Evolutionary conservation across 2,113 vertebrate genomes (phyloP).

Genomic region (Gavia stellata): DNA sequence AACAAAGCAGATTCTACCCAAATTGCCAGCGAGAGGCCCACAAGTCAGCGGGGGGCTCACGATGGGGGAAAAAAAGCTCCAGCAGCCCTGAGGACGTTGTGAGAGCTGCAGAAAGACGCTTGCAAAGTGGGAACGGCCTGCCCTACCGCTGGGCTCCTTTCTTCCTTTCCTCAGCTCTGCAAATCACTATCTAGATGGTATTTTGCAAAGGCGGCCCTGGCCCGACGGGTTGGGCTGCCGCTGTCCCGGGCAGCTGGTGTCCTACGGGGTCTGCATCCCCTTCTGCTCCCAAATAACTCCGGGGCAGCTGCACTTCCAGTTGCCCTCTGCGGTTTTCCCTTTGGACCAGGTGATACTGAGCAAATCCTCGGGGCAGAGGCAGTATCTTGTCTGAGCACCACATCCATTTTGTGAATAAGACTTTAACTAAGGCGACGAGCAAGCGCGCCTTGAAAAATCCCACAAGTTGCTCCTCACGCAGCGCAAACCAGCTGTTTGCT

Average conservation of each 20-base stretch:
- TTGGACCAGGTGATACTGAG: fast-evolving
- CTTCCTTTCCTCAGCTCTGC: neutral
- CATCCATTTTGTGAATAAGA: neutral
- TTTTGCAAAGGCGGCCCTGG: neutral
- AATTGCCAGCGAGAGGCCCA: conserved; percentile 33
- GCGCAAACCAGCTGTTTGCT: neutral
- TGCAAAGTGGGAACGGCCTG: neutral
- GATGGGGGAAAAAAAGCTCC: neutral
- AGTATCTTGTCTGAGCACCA: fast-evolving
- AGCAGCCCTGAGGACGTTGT: neutral
- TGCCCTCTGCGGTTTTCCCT: neutral
- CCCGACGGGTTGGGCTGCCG: neutral
- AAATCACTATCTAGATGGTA: neutral
- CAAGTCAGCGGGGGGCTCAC: neutral
- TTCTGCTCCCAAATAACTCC: fast-evolving
- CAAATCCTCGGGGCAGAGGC: neutral
- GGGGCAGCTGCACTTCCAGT: neutral
- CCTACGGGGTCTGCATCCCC: neutral
- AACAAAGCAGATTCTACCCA: conserved; percentile 55
- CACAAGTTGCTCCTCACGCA: neutral
- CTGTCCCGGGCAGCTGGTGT: fast-evolving
- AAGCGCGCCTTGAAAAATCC: neutral
- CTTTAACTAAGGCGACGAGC: neutral
- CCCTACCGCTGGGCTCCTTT: neutral
- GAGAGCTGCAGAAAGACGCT: neutral